phyloP scores from a whole-genome alignment of 2,113 vertebrate genomes.

The Labrus mixtus region DNA sequence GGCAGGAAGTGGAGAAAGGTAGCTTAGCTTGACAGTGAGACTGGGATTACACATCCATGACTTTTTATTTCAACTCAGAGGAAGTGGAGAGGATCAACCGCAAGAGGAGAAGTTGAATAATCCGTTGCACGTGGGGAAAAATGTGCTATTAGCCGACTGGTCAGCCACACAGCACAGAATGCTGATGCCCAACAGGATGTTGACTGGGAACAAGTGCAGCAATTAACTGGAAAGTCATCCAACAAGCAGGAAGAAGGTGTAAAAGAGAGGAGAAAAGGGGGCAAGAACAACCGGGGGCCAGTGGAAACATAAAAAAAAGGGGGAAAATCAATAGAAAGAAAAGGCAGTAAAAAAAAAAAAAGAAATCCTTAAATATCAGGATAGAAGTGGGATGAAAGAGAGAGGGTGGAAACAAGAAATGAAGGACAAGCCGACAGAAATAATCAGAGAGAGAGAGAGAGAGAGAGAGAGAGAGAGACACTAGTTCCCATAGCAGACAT shows the following conservation, averaged over 20 bases:
- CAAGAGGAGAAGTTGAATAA: conserved; percentile 76
- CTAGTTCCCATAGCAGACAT: conserved; percentile 94
- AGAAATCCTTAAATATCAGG: conserved; percentile 32
- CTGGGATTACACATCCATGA: conserved; percentile 80
- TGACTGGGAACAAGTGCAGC: conserved; percentile 70
- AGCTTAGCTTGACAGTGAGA: conserved; percentile 80
- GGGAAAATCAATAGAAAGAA: conserved; percentile 36
- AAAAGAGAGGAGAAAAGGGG: conserved; percentile 62
- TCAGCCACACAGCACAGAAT: conserved; percentile 41
- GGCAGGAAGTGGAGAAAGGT: conserved; percentile 82
- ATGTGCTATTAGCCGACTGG: conserved; percentile 62
- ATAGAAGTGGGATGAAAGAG: conserved; percentile 24
- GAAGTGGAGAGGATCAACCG: conserved; percentile 76
- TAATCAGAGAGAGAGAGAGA: conserved; percentile 5
- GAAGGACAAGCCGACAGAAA: conserved; percentile 9
- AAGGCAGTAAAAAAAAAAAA: conserved; percentile 15
- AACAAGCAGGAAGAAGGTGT: conserved; percentile 75
- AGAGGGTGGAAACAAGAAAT: conserved; percentile 1
- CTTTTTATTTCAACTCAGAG: conserved; percentile 72
- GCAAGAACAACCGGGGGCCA: conserved; percentile 32
- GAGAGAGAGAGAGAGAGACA: conserved; percentile 40
- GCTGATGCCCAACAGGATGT: conserved; percentile 73
- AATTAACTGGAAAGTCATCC: conserved; percentile 69
- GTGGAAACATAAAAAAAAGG: conserved; percentile 28
- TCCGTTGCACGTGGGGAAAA: conserved; percentile 72